Base-by-base conservation (phyloP, 1,140 invertebrate genomes). In the Lepidurus arcticus region DNA sequence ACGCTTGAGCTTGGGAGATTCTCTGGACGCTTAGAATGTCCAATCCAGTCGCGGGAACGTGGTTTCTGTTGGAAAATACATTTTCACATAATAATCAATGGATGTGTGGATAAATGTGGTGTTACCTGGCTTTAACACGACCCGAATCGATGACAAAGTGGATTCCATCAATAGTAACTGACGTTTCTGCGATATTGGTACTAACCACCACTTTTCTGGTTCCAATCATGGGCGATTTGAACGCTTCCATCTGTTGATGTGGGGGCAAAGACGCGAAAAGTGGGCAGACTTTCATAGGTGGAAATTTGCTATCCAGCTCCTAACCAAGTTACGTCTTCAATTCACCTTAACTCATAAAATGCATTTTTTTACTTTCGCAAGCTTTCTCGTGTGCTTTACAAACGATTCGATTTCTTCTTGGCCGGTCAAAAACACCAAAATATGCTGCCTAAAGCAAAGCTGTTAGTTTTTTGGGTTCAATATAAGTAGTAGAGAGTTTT, bases 161-260 rank as follows among this genome's bases (percentile, higher is more conserved):
- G 79, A 99, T 95, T 26, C 95, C 94, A 44, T 81, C 77, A 42
- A 99, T 98, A 0, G 98, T 99, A 2, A 99, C 89, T 7, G 96
- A 98, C 1, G 96, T 97, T 87, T 98, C 98, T 5, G 98, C 98
- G 80, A 99, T 94, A 85, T 99, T 99, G 34, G 98, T 99, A n/a
- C 95, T 91, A 75, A 99, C 86, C 80, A 99, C 91, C 16, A 99
- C 91, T 87, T 98, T 98, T 47, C 97, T 86, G 34, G 87, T 88
- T 77, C 90, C 91, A 13, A 85, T 82, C 13, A 90, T 87, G 3
- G 90, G 88, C 7, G 89, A 86, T 80, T 89, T 86, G 83, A 96
- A 95, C 11, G 92, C 93, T 82, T 91, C 90, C 80, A 94, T 84
- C 85, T 97, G 94, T 81, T 92, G 90, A 26, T 88, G 86, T 21